Base-by-base conservation (phyloP, 2,888 invertebrate species). In the Pecten maximus region DNA sequence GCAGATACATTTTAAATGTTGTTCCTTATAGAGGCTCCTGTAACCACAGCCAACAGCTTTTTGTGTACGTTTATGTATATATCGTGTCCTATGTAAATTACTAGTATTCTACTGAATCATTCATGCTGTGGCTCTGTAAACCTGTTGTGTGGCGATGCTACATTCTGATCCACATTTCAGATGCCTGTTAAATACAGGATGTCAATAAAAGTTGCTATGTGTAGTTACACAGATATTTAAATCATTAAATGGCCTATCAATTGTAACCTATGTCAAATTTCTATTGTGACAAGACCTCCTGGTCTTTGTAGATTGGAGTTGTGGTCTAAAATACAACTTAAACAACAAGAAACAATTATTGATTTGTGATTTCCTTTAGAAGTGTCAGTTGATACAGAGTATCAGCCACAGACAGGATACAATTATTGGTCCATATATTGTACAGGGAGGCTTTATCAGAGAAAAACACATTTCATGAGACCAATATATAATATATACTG, bases 361-460 rank as follows among this genome's bases (percentile, higher is more conserved):
- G 74, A 74, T 74, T 74, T 74, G 28, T 35, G 74, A 74, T 74
- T 74, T 74, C 74, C 60, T 60, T 60, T 60, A 60, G 74, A 74
- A 74, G 28, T 74, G 74, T 74, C 35, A 35, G 23, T 35, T 74
- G 74, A 74, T 74, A 74, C 28, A 23, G 60, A 60, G 23, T 23
- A 60, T 35, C 74, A 12, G 35, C 2, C 35, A 74, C 74, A 6
- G 60, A 60, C 60, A 4, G 60, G 60, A 60, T 60, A 60, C 60
- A 60, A 60, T 60, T 60, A 60, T 48, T 48, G 48, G 48, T 48
- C 48, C 48, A 48, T 12, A 48, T 48, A 16, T 48, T 60, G 60
- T 23, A 60, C 35, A 15, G 35, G 28, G 35, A 8, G 74, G 10
- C 28, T 74, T 74, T 74, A 74, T 74, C 28, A 28, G 12, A 8